Evolutionary conservation across 2,888 invertebrate genomes (phyloP).

Genomic region (Philopedon plagiatum): DNA sequence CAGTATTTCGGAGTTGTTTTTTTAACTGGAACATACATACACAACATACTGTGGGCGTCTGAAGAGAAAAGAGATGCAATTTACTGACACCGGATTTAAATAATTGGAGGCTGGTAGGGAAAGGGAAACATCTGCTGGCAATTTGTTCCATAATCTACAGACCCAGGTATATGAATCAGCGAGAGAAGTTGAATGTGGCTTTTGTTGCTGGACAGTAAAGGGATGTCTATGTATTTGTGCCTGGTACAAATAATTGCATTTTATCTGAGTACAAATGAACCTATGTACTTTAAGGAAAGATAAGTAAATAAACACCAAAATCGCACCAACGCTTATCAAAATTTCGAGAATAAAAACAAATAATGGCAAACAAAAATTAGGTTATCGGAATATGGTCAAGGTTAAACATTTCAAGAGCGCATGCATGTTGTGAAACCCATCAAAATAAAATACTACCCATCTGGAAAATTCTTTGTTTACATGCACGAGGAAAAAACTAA

Average conservation of each 20-base stretch:
- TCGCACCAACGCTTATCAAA: background rate
- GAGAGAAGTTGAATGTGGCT: too few relatives aligned
- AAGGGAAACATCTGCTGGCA: too few relatives aligned
- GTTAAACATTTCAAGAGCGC: background rate
- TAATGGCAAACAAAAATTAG: constrained; percentile 9
- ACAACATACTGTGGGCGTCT: too few relatives aligned
- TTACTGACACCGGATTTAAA: too few relatives aligned
- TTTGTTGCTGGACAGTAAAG: too few relatives aligned
- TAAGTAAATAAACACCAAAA: background rate
- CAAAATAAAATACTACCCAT: background rate
- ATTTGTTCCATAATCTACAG: too few relatives aligned
- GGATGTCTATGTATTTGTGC: too few relatives aligned
- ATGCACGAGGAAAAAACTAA: background rate
- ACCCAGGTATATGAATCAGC: too few relatives aligned
- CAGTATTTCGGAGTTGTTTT: too few relatives aligned
- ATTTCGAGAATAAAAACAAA: constrained; percentile 5
- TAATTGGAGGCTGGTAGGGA: too few relatives aligned
- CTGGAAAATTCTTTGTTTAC: background rate
- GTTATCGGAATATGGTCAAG: background rate
- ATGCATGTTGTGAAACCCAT: background rate
- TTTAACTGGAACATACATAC: too few relatives aligned
- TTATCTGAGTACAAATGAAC: background rate
- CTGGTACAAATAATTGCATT: background rate
- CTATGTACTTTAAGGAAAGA: background rate
- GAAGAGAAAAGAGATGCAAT: too few relatives aligned